Evolutionary conservation across 2,888 invertebrate genomes (phyloP).

Genomic region (Lymantria dispar): DNA sequence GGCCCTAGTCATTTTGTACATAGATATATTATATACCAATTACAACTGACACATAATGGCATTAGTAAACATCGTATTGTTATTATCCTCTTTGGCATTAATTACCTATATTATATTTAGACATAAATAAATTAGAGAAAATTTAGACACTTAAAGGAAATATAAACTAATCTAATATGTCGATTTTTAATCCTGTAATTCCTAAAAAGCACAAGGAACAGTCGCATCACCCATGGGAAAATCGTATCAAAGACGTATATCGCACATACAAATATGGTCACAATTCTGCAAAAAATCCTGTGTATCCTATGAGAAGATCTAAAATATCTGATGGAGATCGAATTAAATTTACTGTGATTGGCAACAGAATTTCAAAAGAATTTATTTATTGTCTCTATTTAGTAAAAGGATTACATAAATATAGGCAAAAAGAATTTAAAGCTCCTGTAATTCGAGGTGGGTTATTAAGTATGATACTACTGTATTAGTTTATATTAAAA

Average conservation of each 20-base stretch:
- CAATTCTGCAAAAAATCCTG: constrained; percentile 60
- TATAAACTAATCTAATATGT: constrained; percentile 17
- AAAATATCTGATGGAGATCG: constrained; percentile 29
- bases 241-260: constrained; percentile 46
- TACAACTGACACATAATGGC: too few relatives aligned
- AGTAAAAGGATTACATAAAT: constrained; percentile 59
- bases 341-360: constrained; percentile 58
- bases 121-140: too few relatives aligned
- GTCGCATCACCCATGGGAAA: constrained; percentile 60
- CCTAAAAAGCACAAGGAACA: constrained; percentile 27
- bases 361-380: constrained; percentile 58
- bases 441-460: constrained; percentile 61
- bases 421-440: constrained; percentile 52
- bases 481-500: too few relatives aligned
- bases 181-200: constrained; percentile 36
- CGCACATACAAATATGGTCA: constrained; percentile 55
- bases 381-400: constrained; percentile 61
- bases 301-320: constrained; percentile 46
- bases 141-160: too few relatives aligned
- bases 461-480: too few relatives aligned
- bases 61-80: too few relatives aligned
- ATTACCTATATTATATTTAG: too few relatives aligned
- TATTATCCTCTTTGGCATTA: too few relatives aligned
- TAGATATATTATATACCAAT: too few relatives aligned
- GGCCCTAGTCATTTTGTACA: too few relatives aligned